These are phyloP conservation scores for Callaeas wilsoni DNA, from an alignment of 2,113 vertebrate genomes.

Conservation along the genomic window DNA sequence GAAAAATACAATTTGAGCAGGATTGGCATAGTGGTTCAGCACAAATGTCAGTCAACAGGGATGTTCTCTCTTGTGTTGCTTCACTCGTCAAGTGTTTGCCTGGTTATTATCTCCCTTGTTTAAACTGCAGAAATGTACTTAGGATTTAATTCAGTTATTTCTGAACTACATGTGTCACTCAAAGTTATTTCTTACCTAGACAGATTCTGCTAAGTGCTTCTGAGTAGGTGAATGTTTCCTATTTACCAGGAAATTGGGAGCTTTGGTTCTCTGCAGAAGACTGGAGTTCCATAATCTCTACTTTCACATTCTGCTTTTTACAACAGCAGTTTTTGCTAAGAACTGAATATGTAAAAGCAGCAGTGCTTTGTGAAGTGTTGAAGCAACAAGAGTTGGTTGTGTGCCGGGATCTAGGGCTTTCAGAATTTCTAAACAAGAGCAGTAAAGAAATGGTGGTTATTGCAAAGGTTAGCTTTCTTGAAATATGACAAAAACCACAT, in stretches of 20 bases:
- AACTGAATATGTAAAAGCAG: background rate
- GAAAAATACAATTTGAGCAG: background rate
- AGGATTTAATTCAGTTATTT: background rate
- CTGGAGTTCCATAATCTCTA: background rate
- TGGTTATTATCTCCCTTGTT: background rate
- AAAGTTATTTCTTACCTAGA: background rate
- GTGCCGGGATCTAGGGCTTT: background rate
- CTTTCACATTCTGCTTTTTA: background rate
- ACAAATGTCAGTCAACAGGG: background rate
- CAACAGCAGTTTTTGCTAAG: background rate
- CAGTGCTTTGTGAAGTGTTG: background rate
- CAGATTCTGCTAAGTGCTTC: background rate
- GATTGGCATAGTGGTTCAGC: background rate
- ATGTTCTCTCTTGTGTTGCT: background rate
- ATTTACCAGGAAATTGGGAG: background rate
- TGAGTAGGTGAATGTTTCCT: background rate
- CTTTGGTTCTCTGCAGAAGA: background rate
- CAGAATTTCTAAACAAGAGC: background rate
- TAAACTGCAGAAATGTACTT: background rate
- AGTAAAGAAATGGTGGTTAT: background rate
- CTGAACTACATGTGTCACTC: background rate
- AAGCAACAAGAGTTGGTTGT: background rate
- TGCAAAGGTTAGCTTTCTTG: background rate
- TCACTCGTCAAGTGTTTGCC: background rate
- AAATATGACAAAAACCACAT: background rate